Conservation (phyloP, 2,888 invertebrate genomes). For the Tipula confusa region DNA sequence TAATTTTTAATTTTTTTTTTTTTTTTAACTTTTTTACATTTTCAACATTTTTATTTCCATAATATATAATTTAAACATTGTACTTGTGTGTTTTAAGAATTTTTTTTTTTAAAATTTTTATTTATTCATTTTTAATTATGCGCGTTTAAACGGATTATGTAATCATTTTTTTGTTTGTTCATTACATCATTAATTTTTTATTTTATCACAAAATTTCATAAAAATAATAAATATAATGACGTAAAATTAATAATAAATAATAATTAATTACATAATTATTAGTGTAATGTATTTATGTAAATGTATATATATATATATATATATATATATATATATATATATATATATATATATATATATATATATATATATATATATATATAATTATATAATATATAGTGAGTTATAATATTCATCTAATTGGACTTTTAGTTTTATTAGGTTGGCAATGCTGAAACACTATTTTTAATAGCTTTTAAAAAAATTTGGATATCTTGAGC, state of each 20-base stretch:
- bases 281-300: not conserved
- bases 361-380: not conserved
- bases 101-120: not conserved
- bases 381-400: too few species aligned
- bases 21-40: too few species aligned
- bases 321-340: not conserved
- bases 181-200: not conserved
- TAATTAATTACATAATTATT: not conserved
- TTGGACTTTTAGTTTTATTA: too few species aligned
- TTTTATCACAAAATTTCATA: slow-evolving; percentile 3
- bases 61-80: not conserved
- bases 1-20: not conserved
- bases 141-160: not conserved
- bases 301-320: not conserved
- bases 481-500: too few species aligned
- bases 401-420: too few species aligned
- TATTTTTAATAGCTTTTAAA: too few species aligned
- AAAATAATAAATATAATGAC: not conserved
- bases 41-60: too few species aligned
- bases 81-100: not conserved
- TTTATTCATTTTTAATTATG: not conserved
- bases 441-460: too few species aligned
- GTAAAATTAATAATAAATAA: slow-evolving; percentile 3
- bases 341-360: not conserved
- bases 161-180: not conserved